These are phyloP conservation scores for Oryzias curvinotus DNA, from an alignment of 2,113 vertebrate species.

Conservation along the genomic window DNA sequence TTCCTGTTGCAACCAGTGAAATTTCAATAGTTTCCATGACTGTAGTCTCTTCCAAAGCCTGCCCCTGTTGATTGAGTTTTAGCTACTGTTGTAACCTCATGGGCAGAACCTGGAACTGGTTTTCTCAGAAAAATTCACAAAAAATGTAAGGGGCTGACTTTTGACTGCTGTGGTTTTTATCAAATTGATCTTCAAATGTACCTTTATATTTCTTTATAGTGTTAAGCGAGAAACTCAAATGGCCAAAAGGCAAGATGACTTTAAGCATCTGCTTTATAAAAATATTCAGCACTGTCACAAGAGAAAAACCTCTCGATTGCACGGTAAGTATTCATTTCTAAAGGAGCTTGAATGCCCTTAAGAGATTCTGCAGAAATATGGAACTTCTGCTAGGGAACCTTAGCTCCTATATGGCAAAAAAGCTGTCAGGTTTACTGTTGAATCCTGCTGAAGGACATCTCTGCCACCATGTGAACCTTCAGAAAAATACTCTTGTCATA, in stretches of 20 bases:
- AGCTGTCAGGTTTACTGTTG: too few species aligned
- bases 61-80: conserved; percentile 2
- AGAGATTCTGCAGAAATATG: neutral
- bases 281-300: too few species aligned
- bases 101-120: conserved; percentile 6
- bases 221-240: too few species aligned
- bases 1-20: conserved; percentile 11
- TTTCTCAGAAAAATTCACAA: too few species aligned
- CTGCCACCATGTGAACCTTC: conserved; percentile 39
- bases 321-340: too few species aligned
- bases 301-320: too few species aligned
- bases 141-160: too few species aligned
- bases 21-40: conserved; percentile 5
- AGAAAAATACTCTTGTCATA: conserved; percentile 19
- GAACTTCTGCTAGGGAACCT: neutral
- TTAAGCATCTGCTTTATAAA: too few species aligned
- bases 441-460: neutral
- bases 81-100: conserved; percentile 14
- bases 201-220: too few species aligned
- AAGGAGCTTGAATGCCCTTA: neutral
- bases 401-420: neutral
- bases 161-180: too few species aligned
- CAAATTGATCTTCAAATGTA: too few species aligned
- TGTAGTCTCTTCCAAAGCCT: conserved; percentile 3
- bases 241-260: too few species aligned